Evolutionary conservation across 2,888 invertebrate genomes (phyloP), one percentile per base, ranked within the genome.

Genomic region (Adelphocoris suturalis): DNA sequence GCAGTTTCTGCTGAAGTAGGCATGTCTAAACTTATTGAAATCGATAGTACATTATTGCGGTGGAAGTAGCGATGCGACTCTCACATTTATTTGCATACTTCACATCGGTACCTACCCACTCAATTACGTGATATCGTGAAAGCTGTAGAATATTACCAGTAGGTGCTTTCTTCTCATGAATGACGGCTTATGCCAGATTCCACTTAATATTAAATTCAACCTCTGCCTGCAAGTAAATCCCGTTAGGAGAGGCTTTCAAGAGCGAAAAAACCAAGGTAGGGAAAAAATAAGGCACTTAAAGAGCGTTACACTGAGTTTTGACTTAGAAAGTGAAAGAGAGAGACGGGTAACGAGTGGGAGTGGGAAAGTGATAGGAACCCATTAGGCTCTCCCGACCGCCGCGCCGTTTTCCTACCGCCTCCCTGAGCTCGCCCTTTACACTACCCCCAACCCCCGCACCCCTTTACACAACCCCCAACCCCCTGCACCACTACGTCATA

Each of bases 241-340:
- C 23, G n/a, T 23, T 68, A 23, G 27, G 68, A 19, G n/a, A 19
- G 27, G 68, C 68, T 68, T 68, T 23, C 19, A 68, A 68, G 27
- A 68, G 68, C 9, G 68, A 23, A 68, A 68, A 37, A 23, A 68
- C 68, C 68, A 23, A 68, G 68, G 68, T 68, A 68, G 68, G 9
- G 23, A 68, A 68, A 68, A 68, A 61, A 61, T 61, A 61, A 23
- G 68, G 68, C 68, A 68, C 68, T 68, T 68, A 23, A 23, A 23
- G 68, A 7, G 27, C 23, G 68, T 23, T 68, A 23, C 68, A 68
- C 68, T 19, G 68, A 68, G 68, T 68, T 68, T 68, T 68, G 68
- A 68, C 68, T 68, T 27, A 68, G 68, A 47, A 37, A 80, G 78
- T 47, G 78, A 46, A 47, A 80, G 78, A 46, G 78, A 80, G 78